phyloP scores from a whole-genome alignment of 2,888 invertebrate species.

The Drosophila basisetae region DNA sequence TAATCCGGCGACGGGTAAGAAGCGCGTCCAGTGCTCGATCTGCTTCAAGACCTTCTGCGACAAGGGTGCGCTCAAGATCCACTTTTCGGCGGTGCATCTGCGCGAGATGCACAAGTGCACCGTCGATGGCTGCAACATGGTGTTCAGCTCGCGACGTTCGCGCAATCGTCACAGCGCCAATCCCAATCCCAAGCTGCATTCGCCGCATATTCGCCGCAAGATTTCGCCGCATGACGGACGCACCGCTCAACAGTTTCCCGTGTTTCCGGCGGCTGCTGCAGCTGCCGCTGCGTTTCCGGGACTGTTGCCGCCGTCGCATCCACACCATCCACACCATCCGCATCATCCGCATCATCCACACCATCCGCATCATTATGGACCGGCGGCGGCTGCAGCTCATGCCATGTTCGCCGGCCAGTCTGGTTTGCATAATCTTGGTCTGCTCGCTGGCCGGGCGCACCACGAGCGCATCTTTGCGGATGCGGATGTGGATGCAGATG shows the following conservation, averaged over 20 bases:
- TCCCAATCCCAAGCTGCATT: slow-evolving; percentile 98
- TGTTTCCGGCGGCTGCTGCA: slow-evolving; percentile 87
- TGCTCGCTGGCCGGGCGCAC: slow-evolving; percentile 68
- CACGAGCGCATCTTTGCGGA: slow-evolving; percentile 50
- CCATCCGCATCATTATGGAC: slow-evolving; percentile 48
- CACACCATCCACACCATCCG: slow-evolving; percentile 38
- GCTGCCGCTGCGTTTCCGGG: slow-evolving; percentile 88
- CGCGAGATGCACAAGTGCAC: slow-evolving; percentile 99
- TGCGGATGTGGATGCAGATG: slow-evolving; percentile 59
- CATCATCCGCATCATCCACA: slow-evolving; percentile 44
- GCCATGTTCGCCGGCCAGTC: slow-evolving; percentile 69
- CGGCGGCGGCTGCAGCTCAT: slow-evolving; percentile 58
- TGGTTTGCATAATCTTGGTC: slow-evolving; percentile 57
- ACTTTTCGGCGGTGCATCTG: slow-evolving; percentile 99
- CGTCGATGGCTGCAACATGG: slow-evolving; percentile 99
- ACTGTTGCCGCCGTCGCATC: slow-evolving; percentile 63
- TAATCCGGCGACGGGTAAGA: slow-evolving; percentile 97
- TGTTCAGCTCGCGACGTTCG: slow-evolving; percentile 98
- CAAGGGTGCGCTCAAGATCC: slow-evolving; percentile 99
- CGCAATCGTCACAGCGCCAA: slow-evolving; percentile 98
- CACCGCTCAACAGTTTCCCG: slow-evolving; percentile 91
- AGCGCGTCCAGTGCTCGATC: slow-evolving; percentile 98
- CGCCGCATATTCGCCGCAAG: slow-evolving; percentile 96
- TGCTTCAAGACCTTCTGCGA: slow-evolving; percentile 99
- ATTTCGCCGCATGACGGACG: slow-evolving; percentile 97